phyloP scores from a whole-genome alignment of 2,888 invertebrate genomes.

The Pseudococcus longispinus region DNA sequence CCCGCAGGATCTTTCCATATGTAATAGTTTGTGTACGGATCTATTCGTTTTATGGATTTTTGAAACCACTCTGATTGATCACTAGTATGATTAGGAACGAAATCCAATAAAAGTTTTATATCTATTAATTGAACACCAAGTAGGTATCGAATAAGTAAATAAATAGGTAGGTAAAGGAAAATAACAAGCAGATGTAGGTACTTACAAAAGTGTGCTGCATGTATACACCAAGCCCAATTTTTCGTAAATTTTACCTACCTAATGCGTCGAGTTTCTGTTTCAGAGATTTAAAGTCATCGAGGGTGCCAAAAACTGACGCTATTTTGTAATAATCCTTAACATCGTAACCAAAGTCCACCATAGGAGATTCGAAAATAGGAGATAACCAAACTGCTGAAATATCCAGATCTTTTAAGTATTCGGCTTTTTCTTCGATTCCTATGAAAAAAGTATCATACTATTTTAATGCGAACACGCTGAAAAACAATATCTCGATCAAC shows the following conservation, averaged over 20 bases:
- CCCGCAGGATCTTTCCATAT: slow-evolving; percentile 74
- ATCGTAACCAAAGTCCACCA: slow-evolving; percentile 73
- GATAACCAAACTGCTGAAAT: slow-evolving; percentile 74
- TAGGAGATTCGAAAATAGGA: slow-evolving; percentile 74
- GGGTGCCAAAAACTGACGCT: slow-evolving; percentile 68
- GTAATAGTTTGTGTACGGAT: slow-evolving; percentile 76
- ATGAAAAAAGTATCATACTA: not conserved
- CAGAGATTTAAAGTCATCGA: slow-evolving; percentile 67
- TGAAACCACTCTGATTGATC: slow-evolving; percentile 83
- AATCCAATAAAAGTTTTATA: slow-evolving; percentile 71
- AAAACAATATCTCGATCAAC: too few species aligned
- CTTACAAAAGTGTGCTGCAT: too few species aligned
- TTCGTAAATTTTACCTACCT: slow-evolving; percentile 59
- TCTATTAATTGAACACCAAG: slow-evolving; percentile 62
- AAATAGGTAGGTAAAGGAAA: not conserved
- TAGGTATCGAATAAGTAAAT: not conserved
- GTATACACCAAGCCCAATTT: not conserved
- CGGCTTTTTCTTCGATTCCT: slow-evolving; percentile 64
- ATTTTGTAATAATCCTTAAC: slow-evolving; percentile 68
- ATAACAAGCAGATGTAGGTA: not conserved
- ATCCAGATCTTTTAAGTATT: slow-evolving; percentile 69
- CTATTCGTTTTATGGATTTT: slow-evolving; percentile 70
- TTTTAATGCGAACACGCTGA: not conserved
- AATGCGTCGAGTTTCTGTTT: slow-evolving; percentile 63
- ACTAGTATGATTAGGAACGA: slow-evolving; percentile 79